Conservation (phyloP, 1,140 invertebrate species). For the Lysiphlebus fabarum region DNA sequence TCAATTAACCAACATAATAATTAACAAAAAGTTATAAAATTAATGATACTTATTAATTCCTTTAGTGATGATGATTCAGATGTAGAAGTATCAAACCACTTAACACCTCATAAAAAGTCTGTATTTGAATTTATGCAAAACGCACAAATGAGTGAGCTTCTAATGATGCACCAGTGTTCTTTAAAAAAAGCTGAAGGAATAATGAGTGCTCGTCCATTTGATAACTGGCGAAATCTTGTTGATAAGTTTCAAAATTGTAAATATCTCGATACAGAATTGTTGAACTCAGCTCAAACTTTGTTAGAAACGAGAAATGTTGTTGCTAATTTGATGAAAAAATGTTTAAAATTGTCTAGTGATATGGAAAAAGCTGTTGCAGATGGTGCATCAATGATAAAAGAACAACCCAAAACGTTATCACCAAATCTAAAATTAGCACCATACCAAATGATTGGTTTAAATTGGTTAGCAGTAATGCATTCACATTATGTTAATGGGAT, state of each 20-base stretch:
- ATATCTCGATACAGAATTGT: conserved; percentile 65
- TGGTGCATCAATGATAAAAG: conserved; percentile 62
- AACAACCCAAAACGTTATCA: conserved; percentile 59
- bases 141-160: conserved; percentile 64
- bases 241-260: conserved; percentile 68
- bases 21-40: neutral
- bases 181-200: conserved; percentile 72
- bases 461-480: conserved; percentile 90
- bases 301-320: conserved; percentile 69
- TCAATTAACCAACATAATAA: neutral
- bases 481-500: conserved; percentile 90
- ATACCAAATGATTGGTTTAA: conserved; percentile 91
- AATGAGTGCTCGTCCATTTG: conserved; percentile 66
- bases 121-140: conserved; percentile 76
- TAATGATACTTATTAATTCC: conserved; percentile 12
- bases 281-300: conserved; percentile 70
- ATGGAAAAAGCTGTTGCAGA: conserved; percentile 71
- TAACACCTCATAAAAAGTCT: conserved; percentile 66
- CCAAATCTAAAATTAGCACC: conserved; percentile 70
- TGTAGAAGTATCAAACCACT: conserved; percentile 65
- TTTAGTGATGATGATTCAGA: conserved; percentile 71
- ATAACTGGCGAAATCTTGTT: conserved; percentile 70
- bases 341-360: conserved; percentile 63
- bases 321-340: conserved; percentile 71
- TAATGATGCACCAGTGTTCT: conserved; percentile 66